Base-by-base conservation (phyloP, 2,888 invertebrate species). In the Poecilus cupreus region DNA sequence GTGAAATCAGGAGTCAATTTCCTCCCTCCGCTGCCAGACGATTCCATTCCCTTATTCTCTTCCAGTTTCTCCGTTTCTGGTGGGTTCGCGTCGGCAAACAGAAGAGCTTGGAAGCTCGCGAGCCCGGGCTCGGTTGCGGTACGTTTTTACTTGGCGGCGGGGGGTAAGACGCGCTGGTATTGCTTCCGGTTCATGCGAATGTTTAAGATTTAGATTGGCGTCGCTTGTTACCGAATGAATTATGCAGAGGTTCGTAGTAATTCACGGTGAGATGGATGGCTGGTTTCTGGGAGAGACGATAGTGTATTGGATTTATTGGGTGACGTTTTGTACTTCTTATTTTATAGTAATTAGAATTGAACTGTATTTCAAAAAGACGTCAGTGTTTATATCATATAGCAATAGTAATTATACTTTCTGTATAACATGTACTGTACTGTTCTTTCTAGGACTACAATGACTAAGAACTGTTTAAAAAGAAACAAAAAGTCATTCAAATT, bases 151-250 rank as follows among this genome's bases (percentile, higher is more conserved):
- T 11, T 5, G 18, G 51, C 60, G 22, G 11, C 26, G 22, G 5
- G 22, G 60, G 22, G 60, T 60, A 3, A 32, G 32, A 32, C 6
- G 8, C 32, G 64, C 6, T 16, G 64, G 64, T 68, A 68, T 68
- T 68, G 64, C 64, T 37, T 79, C 70, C 70, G 51, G 68, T 18
- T 79, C 68, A 64, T 18, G 43, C 75, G 60, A 76, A 60, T 77
- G 60, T 79, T 79, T 79, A 79, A 79, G 79, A 70, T 79, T 79
- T 79, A 79, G 70, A 79, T 79, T 79, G 79, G 79, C 68, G 64
- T 26, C 43, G 39, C 68, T 76, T 49, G 79, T 79, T 68, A 68
- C 79, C 54, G 54, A 54, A 80, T 80, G 80, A 80, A 80, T 80
- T 72, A 80, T 80, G 70, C 80, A 80, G 54, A 20, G 43, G 72